Base-by-base conservation (phyloP, 2,797 vertebrate species). In the Hoplostethus mediterraneus region DNA sequence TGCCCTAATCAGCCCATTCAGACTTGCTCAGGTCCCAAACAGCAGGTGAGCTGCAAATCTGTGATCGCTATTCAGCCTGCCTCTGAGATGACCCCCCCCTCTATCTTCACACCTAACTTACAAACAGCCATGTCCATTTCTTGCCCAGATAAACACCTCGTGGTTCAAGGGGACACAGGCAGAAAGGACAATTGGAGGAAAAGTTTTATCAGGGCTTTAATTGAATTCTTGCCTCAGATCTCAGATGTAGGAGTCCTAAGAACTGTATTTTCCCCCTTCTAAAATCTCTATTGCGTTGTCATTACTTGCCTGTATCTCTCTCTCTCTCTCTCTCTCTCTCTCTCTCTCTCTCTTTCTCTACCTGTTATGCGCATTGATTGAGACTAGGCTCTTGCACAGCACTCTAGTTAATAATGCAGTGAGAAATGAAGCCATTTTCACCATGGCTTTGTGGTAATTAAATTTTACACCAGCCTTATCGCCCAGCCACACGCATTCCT, bases 401-500 rank as follows among this genome's bases (percentile, higher is more conserved):
- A 78, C 59, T 82, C 45, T 81, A 69, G 83, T 89, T 87, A 91
- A 86, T 90, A 91, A 93, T 91, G 84, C 81, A 87, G 81, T 90
- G 80, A 90, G 84, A 93, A 92, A 93, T 95, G 82, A 95, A 93
- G 83, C 93, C 84, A 87, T 92, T 88, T 90, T 91, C 86, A 82
- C 31, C 86, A 84, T 88, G 81, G 83, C 90, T 91, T 92, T 93
- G 92, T 91, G 89, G 91, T 95, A 96, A 97, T 97, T 95, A 93
- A 94, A 96, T 95, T 95, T 94, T 92, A 91, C 90, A 92, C 88
- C 92, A 75, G 82, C 87, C 92, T 96, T 96, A 96, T 96, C 95
- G 81, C 90, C 75, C 69, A 83, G 91, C 87, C 85, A 92, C 93
- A 95, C 92, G 90, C 92, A 88, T 92, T 87, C 88, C 21, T 76